phyloP scores from a whole-genome alignment of 30 jellyfish, hydroid and myxozoan genomes.

The Aurelia aurita complex sp. Pacific region DNA sequence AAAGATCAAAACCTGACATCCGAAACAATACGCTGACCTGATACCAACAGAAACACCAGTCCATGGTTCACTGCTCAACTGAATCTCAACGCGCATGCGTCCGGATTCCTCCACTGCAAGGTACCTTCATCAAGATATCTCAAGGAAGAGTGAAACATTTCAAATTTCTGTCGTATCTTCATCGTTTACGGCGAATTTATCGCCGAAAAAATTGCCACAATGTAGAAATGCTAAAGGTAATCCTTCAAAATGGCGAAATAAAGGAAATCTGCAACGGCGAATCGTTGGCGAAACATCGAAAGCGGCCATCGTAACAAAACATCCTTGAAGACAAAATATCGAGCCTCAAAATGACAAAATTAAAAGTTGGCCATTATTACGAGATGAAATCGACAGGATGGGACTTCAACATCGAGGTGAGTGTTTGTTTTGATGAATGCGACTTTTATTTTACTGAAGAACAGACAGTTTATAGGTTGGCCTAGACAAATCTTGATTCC shows the following conservation, averaged over 20 bases:
- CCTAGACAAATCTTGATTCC: constrained; percentile 20
- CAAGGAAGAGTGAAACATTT: background rate
- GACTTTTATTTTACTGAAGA: constrained; percentile 1
- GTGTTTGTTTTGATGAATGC: background rate
- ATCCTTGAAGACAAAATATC: background rate
- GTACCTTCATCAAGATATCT: background rate
- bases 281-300: too few species aligned
- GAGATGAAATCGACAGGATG: constrained; percentile 61
- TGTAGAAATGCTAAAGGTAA: background rate
- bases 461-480: constrained; percentile 32
- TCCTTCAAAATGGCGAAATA: background rate
- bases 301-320: too few species aligned
- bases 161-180: background rate
- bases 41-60: constrained; percentile 52
- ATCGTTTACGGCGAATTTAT: background rate
- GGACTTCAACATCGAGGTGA: constrained; percentile 58
- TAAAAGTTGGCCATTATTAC: constrained; percentile 43
- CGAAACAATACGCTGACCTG: constrained; percentile 76
- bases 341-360: constrained; percentile 44
- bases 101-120: background rate
- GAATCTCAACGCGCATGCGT: constrained; percentile 57
- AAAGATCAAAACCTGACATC: constrained; percentile 50
- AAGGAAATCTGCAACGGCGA: too few species aligned
- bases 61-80: constrained; percentile 64
- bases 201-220: background rate